These are phyloP conservation scores for Heliconius sara DNA, from an alignment of 2,888 invertebrate species.

Conservation along the genomic window DNA sequence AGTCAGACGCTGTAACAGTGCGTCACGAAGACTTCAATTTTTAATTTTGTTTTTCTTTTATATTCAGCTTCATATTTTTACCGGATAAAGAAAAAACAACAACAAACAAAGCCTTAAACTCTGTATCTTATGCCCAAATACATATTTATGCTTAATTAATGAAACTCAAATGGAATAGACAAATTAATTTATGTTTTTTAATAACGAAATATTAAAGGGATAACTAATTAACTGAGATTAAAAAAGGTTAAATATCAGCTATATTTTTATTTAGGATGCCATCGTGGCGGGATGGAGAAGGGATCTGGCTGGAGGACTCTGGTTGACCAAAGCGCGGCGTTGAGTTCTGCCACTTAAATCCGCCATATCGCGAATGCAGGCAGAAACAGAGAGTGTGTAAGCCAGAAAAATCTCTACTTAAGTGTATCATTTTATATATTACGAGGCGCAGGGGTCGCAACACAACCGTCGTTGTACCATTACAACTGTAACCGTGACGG, in stretches of 20 bases:
- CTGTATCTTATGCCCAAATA: background rate
- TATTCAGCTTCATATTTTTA: background rate
- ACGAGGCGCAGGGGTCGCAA: too few relatives aligned
- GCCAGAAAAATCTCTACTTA: too few relatives aligned
- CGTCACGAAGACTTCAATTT: too few relatives aligned
- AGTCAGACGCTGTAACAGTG: too few relatives aligned
- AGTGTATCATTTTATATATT: too few relatives aligned
- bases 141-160: background rate
- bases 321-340: background rate
- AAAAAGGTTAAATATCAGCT: background rate
- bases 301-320: background rate
- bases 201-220: background rate
- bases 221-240: slow-evolving; percentile 4
- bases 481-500: too few relatives aligned
- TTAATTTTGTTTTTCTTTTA: too few relatives aligned
- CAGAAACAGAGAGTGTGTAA: too few relatives aligned
- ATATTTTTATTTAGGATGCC: background rate
- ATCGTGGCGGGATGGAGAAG: too few relatives aligned
- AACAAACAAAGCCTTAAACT: background rate
- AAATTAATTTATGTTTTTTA: slow-evolving; percentile 10
- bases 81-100: background rate
- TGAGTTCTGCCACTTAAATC: background rate
- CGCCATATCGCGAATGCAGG: background rate
- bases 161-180: background rate
- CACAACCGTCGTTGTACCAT: too few relatives aligned